Evolutionary conservation across 2,888 invertebrate species (phyloP), one percentile per base, ranked within the genome.

Genomic region (Cheilosia vernalis): DNA sequence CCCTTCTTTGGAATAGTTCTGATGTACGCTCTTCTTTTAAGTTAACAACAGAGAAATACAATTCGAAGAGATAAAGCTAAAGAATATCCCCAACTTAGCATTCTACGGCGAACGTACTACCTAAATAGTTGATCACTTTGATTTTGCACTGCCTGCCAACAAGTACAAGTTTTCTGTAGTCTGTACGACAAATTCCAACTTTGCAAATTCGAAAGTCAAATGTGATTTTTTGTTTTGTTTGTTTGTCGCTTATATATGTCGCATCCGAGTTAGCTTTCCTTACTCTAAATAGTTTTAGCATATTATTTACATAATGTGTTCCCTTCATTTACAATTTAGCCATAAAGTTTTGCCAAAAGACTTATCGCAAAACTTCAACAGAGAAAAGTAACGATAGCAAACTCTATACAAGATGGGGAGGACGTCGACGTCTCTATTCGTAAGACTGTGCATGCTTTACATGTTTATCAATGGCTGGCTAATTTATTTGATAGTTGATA

Each of bases 221-320:
- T 55, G 9, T 17, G 17, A 30, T 17, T 55, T 51, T 51, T 51
- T 47, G 17, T 63, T 37, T 37, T 13, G 4, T 30, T 30, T 37
- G 13, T 37, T 37, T 13, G 37, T 37, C 10, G 37, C 37, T 37
- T 30, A 30, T 30, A 30, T 63, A 63, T 60, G 55, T 60, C 21
- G 17, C 42, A 55, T 21, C 10, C 4, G 47, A 40, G 64, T 77
- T 49, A 33, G 67, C 19, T 73, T 82, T 58, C 70, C 70, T 78
- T 70, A 58, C 78, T 70, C 70, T 19, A 53, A 78, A 72, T 70
- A 70, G 78, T 78, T 72, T 55, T 47, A 58, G 74, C 81, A 76
- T 60, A 82, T 53, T 60, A 77, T 82, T 76, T 82, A 60, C 82
- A 82, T 82, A 70, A 82, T 77, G 40, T 64, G 58, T 76, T 82